Conservation (phyloP, 1,140 invertebrate genomes). For the Psilanteris sp. region DNA sequence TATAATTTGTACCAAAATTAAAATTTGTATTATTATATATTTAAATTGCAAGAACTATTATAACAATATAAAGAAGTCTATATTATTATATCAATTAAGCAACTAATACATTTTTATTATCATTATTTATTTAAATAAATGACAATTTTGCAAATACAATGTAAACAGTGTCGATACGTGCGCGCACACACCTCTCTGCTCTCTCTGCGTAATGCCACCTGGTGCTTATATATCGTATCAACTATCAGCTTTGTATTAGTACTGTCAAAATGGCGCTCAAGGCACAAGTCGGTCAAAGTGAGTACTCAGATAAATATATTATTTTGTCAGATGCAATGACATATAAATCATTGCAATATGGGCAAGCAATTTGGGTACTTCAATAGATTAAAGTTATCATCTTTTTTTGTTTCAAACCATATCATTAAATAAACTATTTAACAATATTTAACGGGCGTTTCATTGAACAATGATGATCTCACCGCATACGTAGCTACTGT, state of each 20-base stretch:
- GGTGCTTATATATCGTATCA: neutral
- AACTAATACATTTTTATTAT: too few species aligned
- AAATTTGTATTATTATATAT: too few species aligned
- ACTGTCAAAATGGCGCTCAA: slow-evolving; percentile 82
- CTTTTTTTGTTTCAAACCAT: neutral
- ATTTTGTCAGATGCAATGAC: slow-evolving; percentile 63
- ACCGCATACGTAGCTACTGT: slow-evolving; percentile 12
- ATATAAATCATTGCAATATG: neutral
- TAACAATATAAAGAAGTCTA: too few species aligned
- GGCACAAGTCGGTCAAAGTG: slow-evolving; percentile 82
- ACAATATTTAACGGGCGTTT: slow-evolving; percentile 68
- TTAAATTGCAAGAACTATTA: too few species aligned
- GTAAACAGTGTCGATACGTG: too few species aligned
- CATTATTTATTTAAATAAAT: too few species aligned
- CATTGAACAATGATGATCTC: slow-evolving; percentile 14
- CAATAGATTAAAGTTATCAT: too few species aligned
- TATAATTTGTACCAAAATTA: too few species aligned
- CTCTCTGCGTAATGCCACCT: slow-evolving; percentile 18
- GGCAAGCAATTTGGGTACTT: too few species aligned
- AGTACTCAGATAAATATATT: slow-evolving; percentile 74
- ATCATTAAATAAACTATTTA: slow-evolving; percentile 54
- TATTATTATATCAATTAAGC: too few species aligned
- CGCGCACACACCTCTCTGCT: neutral
- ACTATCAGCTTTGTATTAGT: slow-evolving; percentile 1
- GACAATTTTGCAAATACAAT: too few species aligned